Conservation (phyloP, 2,888 invertebrate species). For the Amorpha juglandis region DNA sequence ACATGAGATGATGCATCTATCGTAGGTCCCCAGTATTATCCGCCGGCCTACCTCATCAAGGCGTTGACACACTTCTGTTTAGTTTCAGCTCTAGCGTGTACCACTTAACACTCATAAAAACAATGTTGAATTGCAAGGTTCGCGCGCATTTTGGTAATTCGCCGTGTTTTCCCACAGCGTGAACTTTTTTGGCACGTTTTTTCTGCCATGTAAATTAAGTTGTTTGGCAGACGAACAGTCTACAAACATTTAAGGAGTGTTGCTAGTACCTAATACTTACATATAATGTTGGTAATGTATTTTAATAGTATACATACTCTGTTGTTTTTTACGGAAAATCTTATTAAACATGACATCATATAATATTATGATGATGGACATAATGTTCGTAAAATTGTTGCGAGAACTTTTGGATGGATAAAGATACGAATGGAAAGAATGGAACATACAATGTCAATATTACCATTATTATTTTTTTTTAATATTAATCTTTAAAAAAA, state of each 20-base stretch:
- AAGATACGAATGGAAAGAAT: too few species aligned
- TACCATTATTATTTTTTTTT: too few species aligned
- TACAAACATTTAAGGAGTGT: not conserved
- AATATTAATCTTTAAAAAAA: too few species aligned
- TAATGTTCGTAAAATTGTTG: not conserved
- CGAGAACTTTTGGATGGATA: not conserved
- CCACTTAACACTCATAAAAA: not conserved
- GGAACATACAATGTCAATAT: too few species aligned
- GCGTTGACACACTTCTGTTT: too few species aligned
- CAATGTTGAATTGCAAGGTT: constrained; percentile 1
- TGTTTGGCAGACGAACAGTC: constrained; percentile 34
- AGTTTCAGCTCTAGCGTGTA: too few species aligned
- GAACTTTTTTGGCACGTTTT: constrained; percentile 12
- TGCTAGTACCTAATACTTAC: not conserved
- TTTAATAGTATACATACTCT: not conserved
- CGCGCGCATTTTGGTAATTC: not conserved
- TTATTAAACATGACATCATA: constrained; percentile 15
- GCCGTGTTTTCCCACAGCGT: constrained; percentile 10
- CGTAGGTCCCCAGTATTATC: too few species aligned
- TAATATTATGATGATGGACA: not conserved
- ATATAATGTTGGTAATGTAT: not conserved
- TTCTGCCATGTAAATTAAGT: constrained; percentile 18
- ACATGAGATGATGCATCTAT: too few species aligned
- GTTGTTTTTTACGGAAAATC: not conserved
- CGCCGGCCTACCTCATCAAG: too few species aligned